These are phyloP conservation scores for Oceanodroma leucorhoa DNA, from an alignment of 2,797 vertebrate species.

Conservation along the genomic window DNA sequence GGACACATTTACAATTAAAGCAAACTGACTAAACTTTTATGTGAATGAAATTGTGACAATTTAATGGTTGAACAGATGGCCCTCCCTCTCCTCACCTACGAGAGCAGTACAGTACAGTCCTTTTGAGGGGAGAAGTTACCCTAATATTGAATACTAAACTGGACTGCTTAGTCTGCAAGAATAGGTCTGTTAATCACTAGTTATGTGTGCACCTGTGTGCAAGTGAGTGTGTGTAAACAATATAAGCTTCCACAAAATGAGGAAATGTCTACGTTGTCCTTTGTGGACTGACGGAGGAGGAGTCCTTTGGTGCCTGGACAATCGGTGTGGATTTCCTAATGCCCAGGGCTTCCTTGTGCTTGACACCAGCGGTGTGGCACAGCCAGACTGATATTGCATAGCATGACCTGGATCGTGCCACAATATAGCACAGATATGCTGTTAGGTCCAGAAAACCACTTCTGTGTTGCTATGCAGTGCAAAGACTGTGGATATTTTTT, in stretches of 20 bases:
- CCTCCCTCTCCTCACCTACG: background rate
- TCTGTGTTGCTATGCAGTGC: background rate
- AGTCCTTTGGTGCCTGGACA: background rate
- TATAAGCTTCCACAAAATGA: background rate
- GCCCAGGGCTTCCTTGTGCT: background rate
- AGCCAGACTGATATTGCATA: background rate
- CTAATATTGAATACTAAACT: background rate
- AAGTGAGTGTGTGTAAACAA: background rate
- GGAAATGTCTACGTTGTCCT: background rate
- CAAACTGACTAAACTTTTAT: background rate
- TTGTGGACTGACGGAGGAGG: background rate
- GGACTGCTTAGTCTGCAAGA: background rate
- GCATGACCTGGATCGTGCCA: background rate
- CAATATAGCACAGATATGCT: background rate
- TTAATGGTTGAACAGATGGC: background rate
- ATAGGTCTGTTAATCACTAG: background rate
- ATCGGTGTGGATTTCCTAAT: background rate
- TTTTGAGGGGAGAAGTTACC: background rate
- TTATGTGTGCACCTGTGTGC: background rate
- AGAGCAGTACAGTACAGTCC: background rate
- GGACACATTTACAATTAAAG: background rate
- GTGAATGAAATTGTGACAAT: background rate
- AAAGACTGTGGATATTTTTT: background rate
- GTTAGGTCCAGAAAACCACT: background rate
- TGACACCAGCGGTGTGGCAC: background rate